Percentiles rank a stretch among this genome's conserved stretches.
These are phyloP conservation scores for Ellobium chinense DNA, from an alignment of 2,888 invertebrate genomes.

Conservation along the genomic window DNA sequence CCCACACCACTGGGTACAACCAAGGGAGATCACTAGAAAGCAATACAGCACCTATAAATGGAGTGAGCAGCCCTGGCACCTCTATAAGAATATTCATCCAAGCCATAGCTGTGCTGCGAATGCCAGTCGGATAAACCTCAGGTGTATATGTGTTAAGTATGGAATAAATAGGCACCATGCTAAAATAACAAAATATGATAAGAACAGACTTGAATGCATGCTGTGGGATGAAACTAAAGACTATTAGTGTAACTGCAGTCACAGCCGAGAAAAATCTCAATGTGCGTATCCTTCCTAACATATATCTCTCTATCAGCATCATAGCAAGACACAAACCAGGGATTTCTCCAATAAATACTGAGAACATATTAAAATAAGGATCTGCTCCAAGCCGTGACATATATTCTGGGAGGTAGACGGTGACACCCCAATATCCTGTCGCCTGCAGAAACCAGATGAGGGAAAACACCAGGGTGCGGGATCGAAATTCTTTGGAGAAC, in stretches of 20 bases:
- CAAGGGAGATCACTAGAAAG: slow-evolving; percentile 62
- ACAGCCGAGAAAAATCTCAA: slow-evolving; percentile 64
- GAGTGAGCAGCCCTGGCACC: slow-evolving; percentile 63
- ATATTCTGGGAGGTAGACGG: slow-evolving; percentile 70
- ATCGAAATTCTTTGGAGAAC: slow-evolving; percentile 55
- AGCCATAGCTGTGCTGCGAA: slow-evolving; percentile 69
- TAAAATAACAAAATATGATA: slow-evolving; percentile 68
- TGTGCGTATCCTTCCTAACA: slow-evolving; percentile 68
- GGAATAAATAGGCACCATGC: slow-evolving; percentile 72
- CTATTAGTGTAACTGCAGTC: slow-evolving; percentile 58
- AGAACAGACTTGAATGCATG: slow-evolving; percentile 63
- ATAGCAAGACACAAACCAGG: slow-evolving; percentile 70
- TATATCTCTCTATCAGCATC: slow-evolving; percentile 65
- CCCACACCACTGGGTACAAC: slow-evolving; percentile 70
- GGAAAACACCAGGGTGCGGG: slow-evolving; percentile 58
- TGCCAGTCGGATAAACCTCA: slow-evolving; percentile 67
- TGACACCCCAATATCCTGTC: slow-evolving; percentile 71
- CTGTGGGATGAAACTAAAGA: slow-evolving; percentile 64
- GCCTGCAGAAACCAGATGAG: slow-evolving; percentile 70
- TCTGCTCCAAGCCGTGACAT: slow-evolving; percentile 63
- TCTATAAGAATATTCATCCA: slow-evolving; percentile 68
- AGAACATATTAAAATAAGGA: slow-evolving; percentile 69
- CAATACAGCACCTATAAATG: slow-evolving; percentile 67
- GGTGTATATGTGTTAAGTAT: slow-evolving; percentile 71
- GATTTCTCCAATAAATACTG: slow-evolving; percentile 68